These are phyloP conservation scores for Battus philenor DNA, from an alignment of 1,140 invertebrate genomes.

Conservation along the genomic window DNA sequence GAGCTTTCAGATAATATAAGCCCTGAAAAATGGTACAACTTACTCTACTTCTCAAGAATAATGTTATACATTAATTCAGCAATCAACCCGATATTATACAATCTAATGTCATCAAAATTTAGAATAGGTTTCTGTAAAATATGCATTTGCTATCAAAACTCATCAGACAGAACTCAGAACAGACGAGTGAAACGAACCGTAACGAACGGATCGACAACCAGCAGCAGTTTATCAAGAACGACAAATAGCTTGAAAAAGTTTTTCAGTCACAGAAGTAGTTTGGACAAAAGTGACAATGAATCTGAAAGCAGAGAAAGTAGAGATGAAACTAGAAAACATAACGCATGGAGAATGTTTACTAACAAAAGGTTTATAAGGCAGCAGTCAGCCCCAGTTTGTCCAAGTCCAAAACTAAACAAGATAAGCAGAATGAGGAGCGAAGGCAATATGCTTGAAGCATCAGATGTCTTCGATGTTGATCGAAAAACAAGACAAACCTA, in stretches of 20 bases:
- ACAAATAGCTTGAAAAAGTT: conserved; percentile 66
- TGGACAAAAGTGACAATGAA: conserved; percentile 60
- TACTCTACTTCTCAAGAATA: conserved; percentile 89
- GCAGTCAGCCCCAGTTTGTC: conserved; percentile 60
- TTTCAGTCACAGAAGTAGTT: conserved; percentile 64
- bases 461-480: conserved; percentile 33
- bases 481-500: conserved; percentile 26
- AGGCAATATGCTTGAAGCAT: conserved; percentile 50
- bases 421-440: conserved; percentile 58
- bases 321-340: conserved; percentile 32
- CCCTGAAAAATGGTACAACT: conserved; percentile 84
- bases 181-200: conserved; percentile 49
- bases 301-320: conserved; percentile 39
- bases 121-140: conserved; percentile 83
- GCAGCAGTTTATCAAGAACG: conserved; percentile 70
- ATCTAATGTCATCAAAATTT: conserved; percentile 91
- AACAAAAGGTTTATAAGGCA: conserved; percentile 58
- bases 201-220: conserved; percentile 76
- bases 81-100: conserved; percentile 89
- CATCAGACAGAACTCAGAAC: conserved; percentile 42
- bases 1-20: conserved; percentile 78
- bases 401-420: conserved; percentile 35
- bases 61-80: conserved; percentile 92
- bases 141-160: conserved; percentile 75
- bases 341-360: conserved; percentile 51